These are phyloP conservation scores for Thereva unica DNA, from an alignment of 2,888 invertebrate genomes.

Conservation along the genomic window DNA sequence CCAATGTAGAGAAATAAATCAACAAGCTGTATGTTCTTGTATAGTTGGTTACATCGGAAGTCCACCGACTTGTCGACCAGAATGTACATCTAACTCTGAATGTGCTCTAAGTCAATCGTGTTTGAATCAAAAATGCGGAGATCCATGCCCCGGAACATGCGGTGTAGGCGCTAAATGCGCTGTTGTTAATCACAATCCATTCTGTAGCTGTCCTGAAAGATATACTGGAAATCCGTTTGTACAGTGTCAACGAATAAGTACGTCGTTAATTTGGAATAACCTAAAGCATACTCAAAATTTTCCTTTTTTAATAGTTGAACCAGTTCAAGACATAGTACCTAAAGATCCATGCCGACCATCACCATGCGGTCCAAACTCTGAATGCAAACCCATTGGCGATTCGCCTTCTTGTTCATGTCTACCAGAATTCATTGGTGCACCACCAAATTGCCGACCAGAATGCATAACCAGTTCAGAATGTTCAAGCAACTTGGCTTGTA, in stretches of 20 bases:
- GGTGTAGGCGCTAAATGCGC: slow-evolving; percentile 71
- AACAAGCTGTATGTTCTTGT: slow-evolving; percentile 69
- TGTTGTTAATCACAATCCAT: slow-evolving; percentile 75
- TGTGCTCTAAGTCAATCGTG: slow-evolving; percentile 71
- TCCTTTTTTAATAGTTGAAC: slow-evolving; percentile 26
- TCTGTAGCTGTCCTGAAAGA: slow-evolving; percentile 68
- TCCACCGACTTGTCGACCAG: slow-evolving; percentile 74
- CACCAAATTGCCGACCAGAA: slow-evolving; percentile 78
- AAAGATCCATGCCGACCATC: slow-evolving; percentile 66
- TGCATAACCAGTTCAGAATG: slow-evolving; percentile 78
- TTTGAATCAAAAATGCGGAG: slow-evolving; percentile 72
- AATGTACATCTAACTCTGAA: slow-evolving; percentile 73
- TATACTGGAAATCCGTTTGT: slow-evolving; percentile 74
- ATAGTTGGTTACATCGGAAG: slow-evolving; percentile 67
- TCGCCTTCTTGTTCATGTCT: slow-evolving; percentile 67
- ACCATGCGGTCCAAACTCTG: slow-evolving; percentile 68
- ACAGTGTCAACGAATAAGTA: slow-evolving; percentile 56
- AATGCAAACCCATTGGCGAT: slow-evolving; percentile 68
- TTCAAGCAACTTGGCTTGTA: slow-evolving; percentile 67
- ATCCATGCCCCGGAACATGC: slow-evolving; percentile 76
- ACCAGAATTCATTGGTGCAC: slow-evolving; percentile 66
- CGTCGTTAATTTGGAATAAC: too few species aligned
- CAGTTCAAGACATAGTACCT: slow-evolving; percentile 47
- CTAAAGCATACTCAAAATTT: too few species aligned
- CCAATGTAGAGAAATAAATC: slow-evolving; percentile 68